Evolutionary conservation across 2,113 vertebrate genomes (phyloP).

Genomic region (Callionymus lyra): DNA sequence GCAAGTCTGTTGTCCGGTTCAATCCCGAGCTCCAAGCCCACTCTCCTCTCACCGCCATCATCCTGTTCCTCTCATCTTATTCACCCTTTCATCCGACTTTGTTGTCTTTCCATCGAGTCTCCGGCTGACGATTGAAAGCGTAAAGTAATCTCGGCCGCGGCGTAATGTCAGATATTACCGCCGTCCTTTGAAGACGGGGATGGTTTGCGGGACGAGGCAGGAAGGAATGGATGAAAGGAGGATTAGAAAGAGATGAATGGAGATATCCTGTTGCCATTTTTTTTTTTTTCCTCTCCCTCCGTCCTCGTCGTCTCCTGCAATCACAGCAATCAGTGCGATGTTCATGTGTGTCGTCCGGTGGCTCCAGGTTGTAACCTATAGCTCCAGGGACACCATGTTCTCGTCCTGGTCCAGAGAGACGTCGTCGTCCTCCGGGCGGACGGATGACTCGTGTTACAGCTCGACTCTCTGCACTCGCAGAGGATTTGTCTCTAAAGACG

Average conservation of each 20-base stretch:
- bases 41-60: no score
- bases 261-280: slow-evolving; percentile 62
- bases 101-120: background rate
- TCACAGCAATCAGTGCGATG: slow-evolving; percentile 29
- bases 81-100: slow-evolving; percentile 10
- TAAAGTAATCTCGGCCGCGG: slow-evolving; percentile 38
- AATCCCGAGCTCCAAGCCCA: no score
- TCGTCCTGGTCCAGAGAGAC: slow-evolving; percentile 4
- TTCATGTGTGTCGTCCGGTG: slow-evolving; percentile 11
- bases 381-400: slow-evolving; percentile 31
- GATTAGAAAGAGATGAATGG: slow-evolving; percentile 59
- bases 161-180: slow-evolving; percentile 48
- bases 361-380: slow-evolving; percentile 17
- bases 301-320: slow-evolving; percentile 11
- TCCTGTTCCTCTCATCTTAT: no score
- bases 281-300: slow-evolving; percentile 27
- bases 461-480: background rate
- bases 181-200: slow-evolving; percentile 42
- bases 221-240: slow-evolving; percentile 48
- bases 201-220: slow-evolving; percentile 17
- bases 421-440: slow-evolving; percentile 14
- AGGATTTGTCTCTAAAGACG: no score
- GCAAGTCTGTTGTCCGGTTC: no score
- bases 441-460: slow-evolving; percentile 31
- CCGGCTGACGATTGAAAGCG: slow-evolving; percentile 20